Evolutionary conservation across 30 jellyfish, hydroid and myxozoan species (phyloP).

Genomic region (Aurelia aurita): DNA sequence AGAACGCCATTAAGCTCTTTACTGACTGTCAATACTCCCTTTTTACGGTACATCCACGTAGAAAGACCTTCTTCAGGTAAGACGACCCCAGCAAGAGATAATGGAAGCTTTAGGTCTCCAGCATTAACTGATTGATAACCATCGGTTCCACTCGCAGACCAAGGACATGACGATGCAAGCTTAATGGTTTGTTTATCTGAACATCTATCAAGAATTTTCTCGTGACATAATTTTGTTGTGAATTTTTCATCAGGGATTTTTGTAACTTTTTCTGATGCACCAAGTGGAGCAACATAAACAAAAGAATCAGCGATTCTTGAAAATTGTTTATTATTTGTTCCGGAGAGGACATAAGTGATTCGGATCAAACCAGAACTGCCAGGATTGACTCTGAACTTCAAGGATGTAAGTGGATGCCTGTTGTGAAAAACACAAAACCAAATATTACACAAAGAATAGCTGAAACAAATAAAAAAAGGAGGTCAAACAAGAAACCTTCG

Average conservation of each 20-base stretch:
- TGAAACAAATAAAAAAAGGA: too few species aligned
- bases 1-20: slow-evolving; percentile 37
- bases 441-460: too few species aligned
- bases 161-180: slow-evolving; percentile 69
- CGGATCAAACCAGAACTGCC: slow-evolving; percentile 54
- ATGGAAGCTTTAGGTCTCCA: slow-evolving; percentile 38
- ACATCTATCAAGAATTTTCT: slow-evolving; percentile 48
- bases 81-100: slow-evolving; percentile 67
- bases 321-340: slow-evolving; percentile 38
- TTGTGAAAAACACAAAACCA: too few species aligned
- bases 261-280: slow-evolving; percentile 27
- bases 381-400: slow-evolving; percentile 46
- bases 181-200: slow-evolving; percentile 13
- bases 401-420: slow-evolving; percentile 53
- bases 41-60: slow-evolving; percentile 48
- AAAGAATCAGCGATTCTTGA: slow-evolving; percentile 38
- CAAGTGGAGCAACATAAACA: slow-evolving; percentile 49
- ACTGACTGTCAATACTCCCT: slow-evolving; percentile 60
- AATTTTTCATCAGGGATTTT: slow-evolving; percentile 34
- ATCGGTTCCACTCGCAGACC: slow-evolving; percentile 51
- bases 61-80: slow-evolving; percentile 45
- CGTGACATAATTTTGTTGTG: slow-evolving; percentile 34
- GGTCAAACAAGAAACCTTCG: too few species aligned
- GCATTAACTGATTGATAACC: slow-evolving; percentile 69
- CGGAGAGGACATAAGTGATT: slow-evolving; percentile 48